Conservation (phyloP, 1,140 invertebrate species). For the Drosophila serrata region DNA sequence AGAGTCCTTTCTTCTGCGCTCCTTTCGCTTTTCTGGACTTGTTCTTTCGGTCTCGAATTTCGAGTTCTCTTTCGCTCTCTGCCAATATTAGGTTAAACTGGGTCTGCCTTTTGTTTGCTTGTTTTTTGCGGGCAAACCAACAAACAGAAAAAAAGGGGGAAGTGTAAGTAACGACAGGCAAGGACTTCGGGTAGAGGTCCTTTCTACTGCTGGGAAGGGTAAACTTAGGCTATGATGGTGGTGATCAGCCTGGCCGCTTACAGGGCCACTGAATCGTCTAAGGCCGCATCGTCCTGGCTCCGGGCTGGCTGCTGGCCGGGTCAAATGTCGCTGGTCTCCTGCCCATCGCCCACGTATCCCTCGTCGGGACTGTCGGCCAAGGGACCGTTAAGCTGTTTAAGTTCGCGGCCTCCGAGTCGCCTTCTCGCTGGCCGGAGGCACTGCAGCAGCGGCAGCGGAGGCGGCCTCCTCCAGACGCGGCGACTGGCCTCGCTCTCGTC, state of each 20-base stretch:
- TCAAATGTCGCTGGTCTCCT: constrained; percentile 87
- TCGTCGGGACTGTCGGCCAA: constrained; percentile 94
- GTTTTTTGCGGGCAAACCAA: constrained; percentile 34
- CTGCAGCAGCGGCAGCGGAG: constrained; percentile 34
- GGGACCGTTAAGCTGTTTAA: constrained; percentile 86
- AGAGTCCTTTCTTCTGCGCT: not conserved
- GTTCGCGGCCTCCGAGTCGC: constrained; percentile 73
- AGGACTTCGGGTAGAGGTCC: not conserved
- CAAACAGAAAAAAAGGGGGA: constrained; percentile 24
- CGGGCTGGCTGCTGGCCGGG: constrained; percentile 33
- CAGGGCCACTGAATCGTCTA: constrained; percentile 84
- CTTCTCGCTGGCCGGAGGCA: constrained; percentile 82
- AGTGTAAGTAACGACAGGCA: constrained; percentile 10
- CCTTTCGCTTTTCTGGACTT: constrained; percentile 22
- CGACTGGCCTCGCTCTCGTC: constrained; percentile 71
- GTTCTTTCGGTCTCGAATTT: constrained; percentile 17
- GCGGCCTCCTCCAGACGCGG: constrained; percentile 46
- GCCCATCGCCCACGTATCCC: constrained; percentile 92
- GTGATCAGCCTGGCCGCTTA: constrained; percentile 68
- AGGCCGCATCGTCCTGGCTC: constrained; percentile 51
- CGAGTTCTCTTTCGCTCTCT: constrained; percentile 10
- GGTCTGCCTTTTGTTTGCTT: constrained; percentile 48
- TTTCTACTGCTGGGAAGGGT: constrained; percentile 2
- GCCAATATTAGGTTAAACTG: constrained; percentile 61
- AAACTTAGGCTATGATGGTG: constrained; percentile 48